A percentile compares a stretch with the other conserved stretches of the same genome.
Conservation (phyloP, 2,797 vertebrate species). For the Enteromius fasciolatus region DNA sequence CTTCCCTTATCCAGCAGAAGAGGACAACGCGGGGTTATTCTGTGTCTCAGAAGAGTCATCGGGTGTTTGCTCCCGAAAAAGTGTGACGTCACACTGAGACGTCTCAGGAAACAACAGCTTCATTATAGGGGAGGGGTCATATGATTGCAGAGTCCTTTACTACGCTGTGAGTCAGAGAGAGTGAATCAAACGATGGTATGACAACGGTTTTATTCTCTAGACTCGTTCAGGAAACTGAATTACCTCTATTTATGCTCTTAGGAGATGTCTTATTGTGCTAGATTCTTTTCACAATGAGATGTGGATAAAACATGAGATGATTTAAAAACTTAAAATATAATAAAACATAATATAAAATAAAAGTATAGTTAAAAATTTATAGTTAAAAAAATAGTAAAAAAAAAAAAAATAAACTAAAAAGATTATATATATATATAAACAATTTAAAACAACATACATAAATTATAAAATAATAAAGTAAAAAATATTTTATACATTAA, state of each 20-base stretch:
- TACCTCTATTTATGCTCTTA: neutral
- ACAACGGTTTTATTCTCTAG: neutral
- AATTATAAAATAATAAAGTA: neutral
- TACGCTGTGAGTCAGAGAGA: conserved; percentile 53
- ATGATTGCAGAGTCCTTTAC: conserved; percentile 44
- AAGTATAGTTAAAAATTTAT: too few relatives aligned
- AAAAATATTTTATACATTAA: neutral
- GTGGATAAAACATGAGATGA: neutral
- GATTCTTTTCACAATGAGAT: neutral
- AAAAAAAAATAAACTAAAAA: too few relatives aligned
- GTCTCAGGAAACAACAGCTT: conserved; percentile 54
- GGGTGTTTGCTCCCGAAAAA: conserved; percentile 1
- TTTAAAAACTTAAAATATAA: neutral
- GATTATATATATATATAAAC: neutral
- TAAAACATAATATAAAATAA: neutral
- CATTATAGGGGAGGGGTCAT: conserved; percentile 59
- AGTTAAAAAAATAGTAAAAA: too few relatives aligned
- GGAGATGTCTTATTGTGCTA: neutral
- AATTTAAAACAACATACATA: neutral
- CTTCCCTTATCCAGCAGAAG: conserved; percentile 20
- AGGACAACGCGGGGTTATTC: conserved; percentile 5
- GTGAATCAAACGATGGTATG: neutral
- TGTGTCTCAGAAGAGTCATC: conserved; percentile 6
- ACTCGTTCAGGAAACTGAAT: neutral
- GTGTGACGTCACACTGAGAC: conserved; percentile 41